Percentiles rank a stretch among this genome's conserved stretches.
Conservation (phyloP, 1,140 invertebrate species). For the Rhagoletis zephyria region DNA sequence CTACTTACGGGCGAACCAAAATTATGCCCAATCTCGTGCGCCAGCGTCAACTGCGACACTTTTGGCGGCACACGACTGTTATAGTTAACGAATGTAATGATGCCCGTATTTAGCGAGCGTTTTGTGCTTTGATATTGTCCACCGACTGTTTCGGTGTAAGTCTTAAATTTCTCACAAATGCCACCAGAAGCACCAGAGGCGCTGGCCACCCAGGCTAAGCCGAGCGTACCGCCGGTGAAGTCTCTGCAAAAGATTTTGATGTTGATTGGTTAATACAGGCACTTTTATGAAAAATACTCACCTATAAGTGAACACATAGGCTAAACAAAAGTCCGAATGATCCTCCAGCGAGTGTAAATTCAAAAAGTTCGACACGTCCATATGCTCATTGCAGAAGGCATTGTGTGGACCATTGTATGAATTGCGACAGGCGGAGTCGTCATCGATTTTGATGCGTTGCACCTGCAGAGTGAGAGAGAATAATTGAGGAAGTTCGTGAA, state of each 20-base stretch:
- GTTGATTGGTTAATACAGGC: not conserved
- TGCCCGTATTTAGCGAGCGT: constrained; percentile 96
- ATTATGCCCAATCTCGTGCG: constrained; percentile 99
- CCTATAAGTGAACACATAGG: constrained; percentile 97
- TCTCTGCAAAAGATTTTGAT: constrained; percentile 77
- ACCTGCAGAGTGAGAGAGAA: constrained; percentile 60
- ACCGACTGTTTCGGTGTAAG: constrained; percentile 94
- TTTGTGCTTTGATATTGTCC: constrained; percentile 94
- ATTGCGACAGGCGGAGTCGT: constrained; percentile 84
- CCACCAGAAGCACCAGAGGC: constrained; percentile 96
- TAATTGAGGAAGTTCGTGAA: not conserved
- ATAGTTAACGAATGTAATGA: constrained; percentile 99
- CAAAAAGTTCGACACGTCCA: constrained; percentile 99
- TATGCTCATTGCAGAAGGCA: constrained; percentile 96
- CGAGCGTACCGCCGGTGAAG: constrained; percentile 94
- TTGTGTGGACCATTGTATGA: constrained; percentile 83
- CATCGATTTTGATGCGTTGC: constrained; percentile 83
- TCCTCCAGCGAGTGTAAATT: constrained; percentile 97
- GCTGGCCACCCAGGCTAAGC: constrained; percentile 98
- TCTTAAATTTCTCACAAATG: constrained; percentile 98
- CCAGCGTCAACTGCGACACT: constrained; percentile 97
- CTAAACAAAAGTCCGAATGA: constrained; percentile 97
- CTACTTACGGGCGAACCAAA: constrained; percentile 94
- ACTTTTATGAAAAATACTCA: constrained; percentile 58
- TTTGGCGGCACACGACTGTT: constrained; percentile 95